These are phyloP conservation scores for Stegana nigrithorax DNA, from an alignment of 2,888 invertebrate genomes.

Conservation along the genomic window DNA sequence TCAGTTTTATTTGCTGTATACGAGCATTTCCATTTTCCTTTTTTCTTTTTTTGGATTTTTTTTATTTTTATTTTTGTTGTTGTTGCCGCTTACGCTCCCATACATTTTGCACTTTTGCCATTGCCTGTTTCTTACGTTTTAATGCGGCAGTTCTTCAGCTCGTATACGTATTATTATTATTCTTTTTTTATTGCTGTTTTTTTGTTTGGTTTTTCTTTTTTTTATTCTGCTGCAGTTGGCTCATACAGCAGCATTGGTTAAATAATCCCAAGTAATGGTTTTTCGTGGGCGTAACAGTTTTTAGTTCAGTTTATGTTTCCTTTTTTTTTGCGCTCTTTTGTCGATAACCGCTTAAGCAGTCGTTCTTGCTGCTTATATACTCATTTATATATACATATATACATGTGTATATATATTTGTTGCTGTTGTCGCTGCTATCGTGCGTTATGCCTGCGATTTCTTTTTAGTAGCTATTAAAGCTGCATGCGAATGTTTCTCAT, in stretches of 20 bases:
- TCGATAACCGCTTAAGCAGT: constrained; percentile 32
- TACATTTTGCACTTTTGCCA: no score
- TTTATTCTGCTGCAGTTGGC: no score
- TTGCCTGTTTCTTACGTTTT: no score
- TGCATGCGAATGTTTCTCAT: constrained; percentile 53
- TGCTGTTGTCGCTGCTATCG: not conserved
- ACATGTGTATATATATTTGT: not conserved
- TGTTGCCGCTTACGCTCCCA: no score
- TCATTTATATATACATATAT: not conserved
- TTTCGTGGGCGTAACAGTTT: constrained; percentile 43
- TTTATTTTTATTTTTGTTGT: no score
- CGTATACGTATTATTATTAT: no score
- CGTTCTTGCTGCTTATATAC: not conserved
- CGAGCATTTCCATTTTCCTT: no score
- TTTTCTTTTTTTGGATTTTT: no score
- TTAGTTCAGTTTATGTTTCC: not conserved
- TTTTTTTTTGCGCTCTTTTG: constrained; percentile 6
- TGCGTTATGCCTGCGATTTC: not conserved
- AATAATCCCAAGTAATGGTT: constrained; percentile 53
- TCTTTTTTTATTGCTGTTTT: no score
- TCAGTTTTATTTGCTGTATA: no score
- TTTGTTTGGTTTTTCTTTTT: no score
- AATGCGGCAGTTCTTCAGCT: no score
- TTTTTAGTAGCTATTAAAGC: constrained; percentile 43
- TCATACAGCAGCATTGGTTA: constrained; percentile 43